Base-by-base conservation (phyloP, 2,113 vertebrate species). In the Probosciger aterrimus region DNA sequence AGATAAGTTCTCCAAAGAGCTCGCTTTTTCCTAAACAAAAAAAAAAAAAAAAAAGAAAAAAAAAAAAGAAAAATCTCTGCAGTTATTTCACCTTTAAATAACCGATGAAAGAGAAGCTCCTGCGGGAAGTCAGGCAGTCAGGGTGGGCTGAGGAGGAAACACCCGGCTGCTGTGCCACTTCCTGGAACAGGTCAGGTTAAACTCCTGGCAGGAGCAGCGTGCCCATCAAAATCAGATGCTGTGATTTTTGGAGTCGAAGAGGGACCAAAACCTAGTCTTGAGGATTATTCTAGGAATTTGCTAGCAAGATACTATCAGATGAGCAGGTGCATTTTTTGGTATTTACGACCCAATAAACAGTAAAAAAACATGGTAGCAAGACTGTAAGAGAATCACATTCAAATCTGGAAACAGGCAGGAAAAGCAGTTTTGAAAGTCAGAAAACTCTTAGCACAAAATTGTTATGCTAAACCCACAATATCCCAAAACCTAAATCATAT, bases 21-120 rank as follows among this genome's bases (percentile, higher is more conserved):
- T 49, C 13, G 2, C 22, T 39, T 63, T 43, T 68, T 46, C 55
- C 68, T 25, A 12, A 0, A n/a, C 0, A 0, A 0, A 2, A 18
- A 14, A 0, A 19, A 7, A 27, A 77, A 22, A n/a, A 28, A 52
- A 16, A 50, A 53, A 53, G 4, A 30, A 7, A 31, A 55, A 27
- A 27, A 16, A 25, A 28, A 28, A 49, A 41, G 23, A 50, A 28
- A 31, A 11, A 15, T 27, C 18, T 24, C 41, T 43, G 20, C 16
- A 30, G 17, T 28, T 60, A 74, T 39, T 91, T 74, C 7, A 15
- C 9, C 9, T 68, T 69, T 30, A 35, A n/a, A 13, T 55, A 74
- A 35, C 28, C n/a, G 37, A 69, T 14, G 23, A 60, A 86, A 62
- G 50, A 65, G 31, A 62, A 94, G 64, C 6, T 53, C 33, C 31